Evolutionary conservation across 2,113 vertebrate genomes (phyloP).

Genomic region (Elgaria multicarinata): DNA sequence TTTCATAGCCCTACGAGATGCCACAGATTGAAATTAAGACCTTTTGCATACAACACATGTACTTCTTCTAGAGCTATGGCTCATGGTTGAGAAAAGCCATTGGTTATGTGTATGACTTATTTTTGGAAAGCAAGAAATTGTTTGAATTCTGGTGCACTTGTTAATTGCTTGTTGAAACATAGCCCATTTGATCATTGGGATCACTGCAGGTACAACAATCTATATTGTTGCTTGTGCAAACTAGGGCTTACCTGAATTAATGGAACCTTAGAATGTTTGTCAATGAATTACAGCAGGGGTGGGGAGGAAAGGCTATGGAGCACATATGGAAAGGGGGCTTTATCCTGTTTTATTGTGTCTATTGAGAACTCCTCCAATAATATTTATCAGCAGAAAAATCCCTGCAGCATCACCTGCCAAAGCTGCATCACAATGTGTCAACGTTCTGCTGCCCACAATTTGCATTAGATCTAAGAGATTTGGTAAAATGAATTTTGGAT

Average conservation of each 20-base stretch:
- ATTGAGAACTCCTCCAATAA: slow-evolving; percentile 54
- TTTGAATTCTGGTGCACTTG: background rate
- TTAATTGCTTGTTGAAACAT: background rate
- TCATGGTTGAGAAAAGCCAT: background rate
- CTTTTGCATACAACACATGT: background rate
- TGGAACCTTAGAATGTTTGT: background rate
- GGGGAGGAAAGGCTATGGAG: slow-evolving; percentile 9
- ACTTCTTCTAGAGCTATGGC: background rate
- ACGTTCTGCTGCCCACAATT: slow-evolving; percentile 59
- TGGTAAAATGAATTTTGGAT: slow-evolving; percentile 75
- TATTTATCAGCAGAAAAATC: slow-evolving; percentile 58
- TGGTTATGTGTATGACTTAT: background rate
- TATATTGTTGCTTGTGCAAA: background rate
- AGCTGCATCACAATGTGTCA: slow-evolving; percentile 53
- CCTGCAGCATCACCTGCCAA: slow-evolving; percentile 47
- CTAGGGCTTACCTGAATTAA: background rate
- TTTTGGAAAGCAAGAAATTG: background rate
- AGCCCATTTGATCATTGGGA: no score
- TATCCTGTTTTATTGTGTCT: slow-evolving; percentile 11
- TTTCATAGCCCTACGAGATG: background rate
- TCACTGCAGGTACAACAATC: background rate
- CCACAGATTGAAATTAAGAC: background rate
- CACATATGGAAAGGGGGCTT: background rate
- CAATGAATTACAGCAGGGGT: background rate
- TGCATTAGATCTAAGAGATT: slow-evolving; percentile 70